Evolutionary conservation across 2,888 invertebrate genomes (phyloP), one percentile per base, ranked within the genome.

Genomic region (Prosapia bicincta): DNA sequence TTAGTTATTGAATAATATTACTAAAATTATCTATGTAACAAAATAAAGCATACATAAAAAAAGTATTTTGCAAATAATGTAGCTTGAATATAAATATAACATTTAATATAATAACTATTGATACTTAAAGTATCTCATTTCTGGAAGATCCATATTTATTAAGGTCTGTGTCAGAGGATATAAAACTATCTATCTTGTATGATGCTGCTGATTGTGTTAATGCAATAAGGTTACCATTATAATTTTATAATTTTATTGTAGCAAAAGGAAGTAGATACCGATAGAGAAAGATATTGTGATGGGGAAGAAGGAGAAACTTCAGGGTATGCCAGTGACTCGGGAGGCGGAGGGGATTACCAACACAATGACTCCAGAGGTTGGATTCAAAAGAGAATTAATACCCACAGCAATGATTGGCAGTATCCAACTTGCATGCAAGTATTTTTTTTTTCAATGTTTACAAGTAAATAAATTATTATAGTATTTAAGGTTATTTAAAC

Each of bases 261-360:
- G 54, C 20, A 54, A 54, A 54, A 54, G 20, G 54, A 54, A 54
- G 54, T 54, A 10, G 54, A 54, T 20, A 2, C 20, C n/a, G 54
- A 54, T 2, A 54, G 54, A 54, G 54, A 20, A 3, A 68, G 65
- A 23, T 72, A 94, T 43, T 94, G 94, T 54, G 93, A 94, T 85
- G 78, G 77, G 54, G 78, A 79, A 26, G 80, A 81, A 68, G 81
- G 81, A 23, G 93, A 94, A 82, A 94, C 94, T 74, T 94, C 94
- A 30, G 94, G 94, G 43, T 94, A 95, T 85, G 92, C 93, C 70
- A 94, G 94, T 83, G 94, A 94, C 83, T 92, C 91, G 69, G 85
- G 89, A 13, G 85, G 89, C 15, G 82, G 81, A 3, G 81, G 82
- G n/a, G 80, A 80, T 74, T 82, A 25, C 80, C 76, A 72, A 65